Conservation (phyloP, 2,888 invertebrate species). For the Ecliptopera silaceata region DNA sequence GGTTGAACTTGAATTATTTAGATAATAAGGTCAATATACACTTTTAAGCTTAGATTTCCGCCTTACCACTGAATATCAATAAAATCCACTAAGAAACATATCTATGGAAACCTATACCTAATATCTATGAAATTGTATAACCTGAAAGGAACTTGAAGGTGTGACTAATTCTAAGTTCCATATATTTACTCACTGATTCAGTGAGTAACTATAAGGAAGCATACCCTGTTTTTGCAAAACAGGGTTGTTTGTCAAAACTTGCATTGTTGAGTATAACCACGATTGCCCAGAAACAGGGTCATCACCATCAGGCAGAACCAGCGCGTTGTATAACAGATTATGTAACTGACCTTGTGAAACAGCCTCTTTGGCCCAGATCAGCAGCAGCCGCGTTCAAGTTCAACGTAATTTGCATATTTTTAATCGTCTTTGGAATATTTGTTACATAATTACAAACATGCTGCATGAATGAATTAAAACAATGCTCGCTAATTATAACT, state of each 20-base stretch:
- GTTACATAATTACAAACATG: background rate
- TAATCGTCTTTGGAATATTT: conserved; percentile 8
- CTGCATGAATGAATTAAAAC: conserved; percentile 5
- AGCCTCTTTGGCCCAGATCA: conserved; percentile 33
- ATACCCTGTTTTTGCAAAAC: background rate
- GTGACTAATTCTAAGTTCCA: too few species aligned
- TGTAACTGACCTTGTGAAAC: conserved; percentile 65
- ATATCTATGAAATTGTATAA: too few species aligned
- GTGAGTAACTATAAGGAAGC: too few species aligned
- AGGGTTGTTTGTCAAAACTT: background rate
- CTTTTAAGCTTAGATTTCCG: too few species aligned
- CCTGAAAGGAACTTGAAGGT: too few species aligned
- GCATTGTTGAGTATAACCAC: background rate
- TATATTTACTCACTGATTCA: too few species aligned
- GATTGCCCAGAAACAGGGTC: conserved; percentile 42
- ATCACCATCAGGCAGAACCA: conserved; percentile 47
- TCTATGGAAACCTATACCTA: too few species aligned
- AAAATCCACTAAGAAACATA: too few species aligned
- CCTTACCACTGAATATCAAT: too few species aligned
- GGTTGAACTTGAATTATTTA: too few species aligned
- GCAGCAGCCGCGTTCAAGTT: conserved; percentile 57
- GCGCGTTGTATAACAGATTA: conserved; percentile 52
- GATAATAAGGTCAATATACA: too few species aligned
- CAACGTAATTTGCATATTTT: conserved; percentile 39
- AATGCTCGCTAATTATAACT: background rate